Conservation (phyloP, 2,888 invertebrate species). For the Petrolisthes manimaculis region DNA sequence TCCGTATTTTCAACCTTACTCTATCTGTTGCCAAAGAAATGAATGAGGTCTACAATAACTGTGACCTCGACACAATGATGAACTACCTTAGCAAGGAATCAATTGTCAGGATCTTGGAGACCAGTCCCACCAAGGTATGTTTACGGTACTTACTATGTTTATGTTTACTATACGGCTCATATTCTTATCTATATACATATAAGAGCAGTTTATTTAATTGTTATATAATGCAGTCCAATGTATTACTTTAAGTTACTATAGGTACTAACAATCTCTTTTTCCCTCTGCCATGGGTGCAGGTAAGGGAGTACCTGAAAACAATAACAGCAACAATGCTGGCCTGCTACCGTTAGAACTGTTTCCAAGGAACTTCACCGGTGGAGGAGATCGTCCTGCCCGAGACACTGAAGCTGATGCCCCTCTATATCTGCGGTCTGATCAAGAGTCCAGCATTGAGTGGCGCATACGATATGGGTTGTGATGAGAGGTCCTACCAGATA, state of each 20-base stretch:
- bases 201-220: slow-evolving; percentile 84
- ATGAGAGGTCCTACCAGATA: slow-evolving; percentile 95
- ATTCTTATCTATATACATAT: slow-evolving; percentile 72
- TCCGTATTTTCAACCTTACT: slow-evolving; percentile 91
- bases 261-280: no score
- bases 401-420: slow-evolving; percentile 95
- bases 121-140: slow-evolving; percentile 61
- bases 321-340: slow-evolving; percentile 91
- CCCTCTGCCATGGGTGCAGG: slow-evolving; percentile 36
- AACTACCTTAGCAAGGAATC: slow-evolving; percentile 91
- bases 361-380: slow-evolving; percentile 90
- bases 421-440: slow-evolving; percentile 93
- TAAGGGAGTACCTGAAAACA: slow-evolving; percentile 85
- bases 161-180: no score
- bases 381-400: slow-evolving; percentile 99
- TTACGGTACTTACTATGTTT: no score
- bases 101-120: slow-evolving; percentile 60
- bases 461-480: slow-evolving; percentile 91
- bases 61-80: slow-evolving; percentile 93
- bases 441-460: slow-evolving; percentile 66
- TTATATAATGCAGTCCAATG: slow-evolving; percentile 91
- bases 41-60: slow-evolving; percentile 91
- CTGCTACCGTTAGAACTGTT: slow-evolving; percentile 95
- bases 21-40: slow-evolving; percentile 90
- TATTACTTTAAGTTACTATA: no score